Base-by-base conservation (phyloP, 2,797 vertebrate genomes). In the Neoniphon sammara region DNA sequence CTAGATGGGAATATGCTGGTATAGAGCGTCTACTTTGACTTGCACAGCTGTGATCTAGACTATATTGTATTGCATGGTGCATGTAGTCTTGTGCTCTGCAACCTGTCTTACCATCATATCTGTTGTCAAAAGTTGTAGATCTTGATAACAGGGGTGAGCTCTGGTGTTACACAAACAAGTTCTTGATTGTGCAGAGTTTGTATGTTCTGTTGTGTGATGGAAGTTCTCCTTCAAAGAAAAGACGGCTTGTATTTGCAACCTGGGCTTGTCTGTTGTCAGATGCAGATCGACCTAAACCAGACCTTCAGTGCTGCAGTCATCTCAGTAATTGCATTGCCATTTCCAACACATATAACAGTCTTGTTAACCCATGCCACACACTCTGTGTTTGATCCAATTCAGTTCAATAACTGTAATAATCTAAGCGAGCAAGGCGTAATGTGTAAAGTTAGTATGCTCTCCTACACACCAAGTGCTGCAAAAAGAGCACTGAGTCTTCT, bases 321-420 rank as follows among this genome's bases (percentile, higher is more conserved):
- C 82, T 80, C 87, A 54, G 79, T 93, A 92, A 93, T 94, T 87
- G 88, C 63, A 66, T 77, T 76, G 75, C 88, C 78, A 79, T 87
- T 88, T 89, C 80, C 88, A 75, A 79, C 77, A 71, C 6, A 14
- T 83, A 73, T 47, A 62, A 82, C 54, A 21, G 56, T 67, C 69
- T 77, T 76, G 73, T 77, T 83, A 81, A 86, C 87, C 82, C 89
- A 78, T 56, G 66, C 69, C 64, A 39, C 54, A 6, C 49, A 36
- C 53, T 18, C n/a, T 4, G 2, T 5, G 52, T 77, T 55, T 71
- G 71, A 83, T 82, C 73, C 69, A 66, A 66, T 85, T 69, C 52
- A 25, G 20, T 21, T 67, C 42, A 76, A 79, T 31, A 70, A 30
- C 70, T 55, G 34, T 66, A 82, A 86, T 83, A 53, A 74, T 58